Evolutionary conservation across 23 tunicate species (phyloP).

Genomic region (Halocynthia aurantium): DNA sequence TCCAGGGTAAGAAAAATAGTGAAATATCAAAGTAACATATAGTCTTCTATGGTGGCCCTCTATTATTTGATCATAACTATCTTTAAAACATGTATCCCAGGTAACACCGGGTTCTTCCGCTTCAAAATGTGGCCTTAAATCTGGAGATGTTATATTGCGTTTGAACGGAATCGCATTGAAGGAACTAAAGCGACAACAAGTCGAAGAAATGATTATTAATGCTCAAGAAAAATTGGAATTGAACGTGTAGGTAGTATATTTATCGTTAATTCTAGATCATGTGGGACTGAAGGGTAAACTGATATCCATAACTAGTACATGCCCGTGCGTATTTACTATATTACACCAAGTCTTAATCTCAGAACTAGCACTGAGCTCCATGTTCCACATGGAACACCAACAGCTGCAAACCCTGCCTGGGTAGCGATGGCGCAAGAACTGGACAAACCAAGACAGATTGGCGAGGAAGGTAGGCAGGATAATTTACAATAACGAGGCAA

Average conservation of each 20-base stretch:
- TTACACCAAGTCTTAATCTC: background rate
- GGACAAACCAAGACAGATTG: conserved; percentile 68
- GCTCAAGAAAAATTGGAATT: conserved; percentile 41
- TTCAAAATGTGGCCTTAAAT: conserved; percentile 51
- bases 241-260: conserved; percentile 40
- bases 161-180: conserved; percentile 62
- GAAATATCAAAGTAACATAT: background rate
- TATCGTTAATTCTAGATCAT: background rate
- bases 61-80: background rate
- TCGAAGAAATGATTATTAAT: conserved; percentile 58
- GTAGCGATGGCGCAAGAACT: conserved; percentile 48
- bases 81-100: background rate
- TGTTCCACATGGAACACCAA: conserved; percentile 53
- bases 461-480: conserved; percentile 36
- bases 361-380: background rate
- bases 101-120: conserved; percentile 88
- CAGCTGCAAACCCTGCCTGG: conserved; percentile 74
- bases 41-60: background rate
- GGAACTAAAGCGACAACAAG: conserved; percentile 36
- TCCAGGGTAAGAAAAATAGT: conserved; percentile 42
- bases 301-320: background rate
- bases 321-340: background rate
- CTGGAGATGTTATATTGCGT: conserved; percentile 70
- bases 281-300: background rate
- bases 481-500: background rate